Base-by-base conservation (phyloP, 1,140 invertebrate species). In the Yoshiicerus persimilis region DNA sequence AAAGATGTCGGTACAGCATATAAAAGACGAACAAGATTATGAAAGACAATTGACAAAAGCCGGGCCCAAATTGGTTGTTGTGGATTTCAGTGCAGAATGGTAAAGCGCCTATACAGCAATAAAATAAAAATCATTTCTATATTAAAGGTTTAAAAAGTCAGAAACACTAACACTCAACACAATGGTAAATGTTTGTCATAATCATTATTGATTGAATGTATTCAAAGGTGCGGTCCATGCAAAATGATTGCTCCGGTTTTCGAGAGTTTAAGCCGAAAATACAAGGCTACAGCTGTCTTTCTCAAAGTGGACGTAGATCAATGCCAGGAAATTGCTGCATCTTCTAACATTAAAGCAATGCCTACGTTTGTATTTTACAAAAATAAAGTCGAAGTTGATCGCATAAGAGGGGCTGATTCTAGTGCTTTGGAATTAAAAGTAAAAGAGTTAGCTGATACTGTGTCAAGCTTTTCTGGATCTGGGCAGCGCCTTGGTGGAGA, bases 311-410 rank as follows among this genome's bases (percentile, higher is more conserved):
- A 99, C 93, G 97, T 98, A 32, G 96, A 98, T 92, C 95, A 96
- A 91, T 97, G 96, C 91, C 94, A 95, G 70, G 97, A 97, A 91
- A 96, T 96, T 34, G 97, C 98, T 2, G 94, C 95, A 27, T 93
- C 93, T 27, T 96, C 99, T 92, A 96, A 96, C 66, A 96, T 99
- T 23, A 95, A 95, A 88, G 97, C 97, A 2, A 99, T 99, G 97
- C 99, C 99, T 6, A 99, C 99, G 6, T 99, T 99, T 92, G 96
- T 98, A 88, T 99, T 99, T 91, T 99, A 97, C 92, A 95, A 96
- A 89, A 99, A 98, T 92, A 95, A 95, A 94, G 94, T 94, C n/a
- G 96, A 96, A 93, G 93, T 98, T 90, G 96, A 96, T 91, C 92
- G 94, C 16, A 93, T 98, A 70, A 95, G 96, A 93, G 89, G 89